These are phyloP conservation scores for Hippocampus barbouri DNA, from an alignment of 2,113 vertebrate species.

Conservation along the genomic window DNA sequence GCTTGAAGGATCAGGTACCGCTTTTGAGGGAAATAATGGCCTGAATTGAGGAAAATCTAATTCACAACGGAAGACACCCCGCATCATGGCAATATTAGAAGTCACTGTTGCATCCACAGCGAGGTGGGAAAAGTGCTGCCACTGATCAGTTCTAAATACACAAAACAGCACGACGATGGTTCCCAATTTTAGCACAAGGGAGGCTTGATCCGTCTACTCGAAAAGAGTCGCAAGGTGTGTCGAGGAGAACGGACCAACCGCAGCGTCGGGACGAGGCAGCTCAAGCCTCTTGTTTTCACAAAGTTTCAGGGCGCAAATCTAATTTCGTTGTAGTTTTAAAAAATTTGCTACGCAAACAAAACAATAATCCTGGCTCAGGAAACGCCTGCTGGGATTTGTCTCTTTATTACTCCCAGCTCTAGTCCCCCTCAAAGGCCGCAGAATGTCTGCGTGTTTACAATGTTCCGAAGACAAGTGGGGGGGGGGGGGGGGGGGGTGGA, in stretches of 20 bases:
- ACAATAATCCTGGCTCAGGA: conserved; percentile 65
- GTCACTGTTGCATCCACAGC: too few relatives aligned
- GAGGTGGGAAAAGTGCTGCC: too few relatives aligned
- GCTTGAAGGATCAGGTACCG: not conserved
- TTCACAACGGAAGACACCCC: too few relatives aligned
- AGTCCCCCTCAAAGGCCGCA: conserved; percentile 80
- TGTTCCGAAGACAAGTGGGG: conserved; percentile 18
- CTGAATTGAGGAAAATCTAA: too few relatives aligned
- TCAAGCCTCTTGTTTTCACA: conserved; percentile 66
- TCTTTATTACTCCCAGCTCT: conserved; percentile 78
- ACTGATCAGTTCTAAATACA: too few relatives aligned
- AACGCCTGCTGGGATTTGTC: conserved; percentile 72
- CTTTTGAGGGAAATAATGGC: not conserved
- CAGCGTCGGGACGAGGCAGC: conserved; percentile 59
- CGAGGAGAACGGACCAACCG: conserved; percentile 77
- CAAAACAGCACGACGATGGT: too few relatives aligned
- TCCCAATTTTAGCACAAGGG: not conserved
- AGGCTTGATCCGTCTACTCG: not conserved
- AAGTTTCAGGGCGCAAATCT: conserved; percentile 80
- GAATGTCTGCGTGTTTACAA: conserved; percentile 40
- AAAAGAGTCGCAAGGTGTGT: not conserved
- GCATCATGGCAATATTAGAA: too few relatives aligned
- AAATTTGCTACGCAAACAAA: conserved; percentile 86
- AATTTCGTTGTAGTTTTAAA: conserved; percentile 86
- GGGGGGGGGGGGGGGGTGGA: conserved; percentile 12